phyloP scores from a whole-genome alignment of 2,888 invertebrate species.

The Andrena flavipes region DNA sequence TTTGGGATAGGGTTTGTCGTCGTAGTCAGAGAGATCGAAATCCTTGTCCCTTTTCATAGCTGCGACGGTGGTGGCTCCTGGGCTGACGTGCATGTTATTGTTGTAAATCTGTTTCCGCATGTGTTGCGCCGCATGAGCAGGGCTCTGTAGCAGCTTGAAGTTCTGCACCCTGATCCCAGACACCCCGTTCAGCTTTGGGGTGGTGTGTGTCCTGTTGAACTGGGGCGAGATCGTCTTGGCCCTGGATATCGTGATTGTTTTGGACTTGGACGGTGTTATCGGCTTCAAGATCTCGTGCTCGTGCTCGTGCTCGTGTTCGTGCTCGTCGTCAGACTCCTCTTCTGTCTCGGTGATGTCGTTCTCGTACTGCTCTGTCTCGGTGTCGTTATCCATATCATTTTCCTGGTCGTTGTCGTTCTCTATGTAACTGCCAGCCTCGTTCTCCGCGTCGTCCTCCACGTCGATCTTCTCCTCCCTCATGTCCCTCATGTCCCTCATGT shows the following conservation, averaged over 20 bases:
- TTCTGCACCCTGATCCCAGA: conserved; percentile 80
- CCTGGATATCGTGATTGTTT: conserved; percentile 48
- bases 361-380: conserved; percentile 74
- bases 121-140: conserved; percentile 78
- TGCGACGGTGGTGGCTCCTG: conserved; percentile 61
- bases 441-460: conserved; percentile 76
- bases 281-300: conserved; percentile 64
- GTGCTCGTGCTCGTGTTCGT: conserved; percentile 76
- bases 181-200: conserved; percentile 72
- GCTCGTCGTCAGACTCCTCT: conserved; percentile 83
- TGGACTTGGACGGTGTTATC: conserved; percentile 46
- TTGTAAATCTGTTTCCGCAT: conserved; percentile 82
- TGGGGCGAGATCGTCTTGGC: conserved; percentile 76
- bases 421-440: conserved; percentile 75
- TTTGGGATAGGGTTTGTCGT: conserved; percentile 92
- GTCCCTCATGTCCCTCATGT: conserved; percentile 67
- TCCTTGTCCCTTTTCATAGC: conserved; percentile 79
- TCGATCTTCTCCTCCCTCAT: not conserved
- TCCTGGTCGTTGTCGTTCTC: conserved; percentile 74
- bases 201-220: conserved; percentile 71
- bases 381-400: conserved; percentile 71
- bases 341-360: conserved; percentile 86
- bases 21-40: conserved; percentile 83
- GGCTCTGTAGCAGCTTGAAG: conserved; percentile 78
- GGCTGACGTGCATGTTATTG: conserved; percentile 77